phyloP scores from a whole-genome alignment of 2,888 invertebrate species.

The Pediacus dermestoides region DNA sequence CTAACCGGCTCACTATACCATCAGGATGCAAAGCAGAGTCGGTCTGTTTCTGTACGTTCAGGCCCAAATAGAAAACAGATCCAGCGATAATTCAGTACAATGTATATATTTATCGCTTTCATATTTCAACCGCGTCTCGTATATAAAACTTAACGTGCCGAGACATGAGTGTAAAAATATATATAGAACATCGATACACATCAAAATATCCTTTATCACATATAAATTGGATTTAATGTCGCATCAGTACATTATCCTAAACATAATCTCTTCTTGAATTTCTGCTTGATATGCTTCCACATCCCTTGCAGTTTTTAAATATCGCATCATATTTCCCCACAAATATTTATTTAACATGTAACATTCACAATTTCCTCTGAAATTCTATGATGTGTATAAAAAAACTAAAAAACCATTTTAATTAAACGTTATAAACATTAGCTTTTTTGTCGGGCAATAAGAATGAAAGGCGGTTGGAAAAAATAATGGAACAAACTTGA shows the following conservation, averaged over 20 bases:
- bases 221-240: constrained; percentile 6
- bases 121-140: constrained; percentile 32
- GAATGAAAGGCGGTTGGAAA: no score
- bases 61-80: constrained; percentile 42
- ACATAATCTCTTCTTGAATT: constrained; percentile 4
- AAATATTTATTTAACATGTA: no score
- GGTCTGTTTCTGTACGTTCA: constrained; percentile 30
- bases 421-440: no score
- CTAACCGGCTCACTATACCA: constrained; percentile 41
- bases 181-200: constrained; percentile 18
- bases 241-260: constrained; percentile 3
- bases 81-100: constrained; percentile 42
- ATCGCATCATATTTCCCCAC: no score
- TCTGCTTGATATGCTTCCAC: no score
- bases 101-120: constrained; percentile 43
- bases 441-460: no score
- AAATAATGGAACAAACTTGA: no score
- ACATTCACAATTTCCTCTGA: no score
- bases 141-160: constrained; percentile 20
- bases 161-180: constrained; percentile 14
- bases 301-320: no score
- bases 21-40: constrained; percentile 42
- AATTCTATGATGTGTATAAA: no score
- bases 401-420: no score
- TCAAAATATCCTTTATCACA: constrained; percentile 10